Conservation (phyloP, 2,888 invertebrate species). For the Diplazon laetatorius region DNA sequence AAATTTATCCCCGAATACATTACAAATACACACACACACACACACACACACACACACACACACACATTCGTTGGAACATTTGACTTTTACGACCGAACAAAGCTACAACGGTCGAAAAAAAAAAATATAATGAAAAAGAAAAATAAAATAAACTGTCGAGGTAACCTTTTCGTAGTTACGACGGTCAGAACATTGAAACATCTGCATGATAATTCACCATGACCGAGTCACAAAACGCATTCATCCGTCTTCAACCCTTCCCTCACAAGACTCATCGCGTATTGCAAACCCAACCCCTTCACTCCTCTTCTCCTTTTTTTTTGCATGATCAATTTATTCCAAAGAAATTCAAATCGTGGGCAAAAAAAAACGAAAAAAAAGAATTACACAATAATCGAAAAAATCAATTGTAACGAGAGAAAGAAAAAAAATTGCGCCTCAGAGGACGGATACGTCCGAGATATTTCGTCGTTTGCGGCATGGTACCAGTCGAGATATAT, state of each 20-base stretch:
- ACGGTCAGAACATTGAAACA: conserved; percentile 1
- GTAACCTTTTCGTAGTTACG: conserved; percentile 1
- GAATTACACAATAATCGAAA: conserved; percentile 71
- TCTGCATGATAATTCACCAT: conserved; percentile 13
- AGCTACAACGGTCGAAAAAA: conserved; percentile 15
- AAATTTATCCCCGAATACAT: not conserved
- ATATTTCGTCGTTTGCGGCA: conserved; percentile 31
- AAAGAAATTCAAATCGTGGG: conserved; percentile 32
- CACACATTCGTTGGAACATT: not conserved
- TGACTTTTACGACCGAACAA: conserved; percentile 19
- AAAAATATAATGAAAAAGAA: not conserved
- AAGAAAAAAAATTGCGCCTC: conserved; percentile 52
- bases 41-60: not conserved
- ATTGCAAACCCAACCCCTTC: not conserved
- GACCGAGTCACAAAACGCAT: conserved; percentile 11
- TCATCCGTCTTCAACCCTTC: not conserved
- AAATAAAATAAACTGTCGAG: not conserved
- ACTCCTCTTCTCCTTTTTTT: not conserved
- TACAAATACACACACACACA: not conserved
- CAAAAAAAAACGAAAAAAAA: not conserved
- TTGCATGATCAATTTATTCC: not conserved
- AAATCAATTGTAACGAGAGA: conserved; percentile 70
- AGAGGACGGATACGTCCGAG: conserved; percentile 50
- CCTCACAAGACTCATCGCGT: not conserved
- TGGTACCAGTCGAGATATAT: conserved; percentile 4